Percentiles rank a stretch among this genome's conserved stretches.
phyloP scores from a whole-genome alignment of 2,113 vertebrate species.

The Sinocyclocheilus anshuiensis region DNA sequence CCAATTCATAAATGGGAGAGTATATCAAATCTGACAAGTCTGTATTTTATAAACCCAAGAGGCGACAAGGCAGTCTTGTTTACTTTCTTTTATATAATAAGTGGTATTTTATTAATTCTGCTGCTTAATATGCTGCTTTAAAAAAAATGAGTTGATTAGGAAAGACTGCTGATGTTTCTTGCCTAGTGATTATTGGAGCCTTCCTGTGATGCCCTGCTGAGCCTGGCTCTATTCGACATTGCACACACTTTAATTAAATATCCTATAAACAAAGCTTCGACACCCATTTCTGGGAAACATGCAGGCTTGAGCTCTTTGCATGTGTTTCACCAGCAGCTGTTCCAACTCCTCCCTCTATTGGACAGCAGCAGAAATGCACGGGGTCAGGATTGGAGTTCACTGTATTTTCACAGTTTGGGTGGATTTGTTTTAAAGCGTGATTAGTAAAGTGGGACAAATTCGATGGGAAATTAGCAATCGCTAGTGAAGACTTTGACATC shows the following conservation, averaged over 20 bases:
- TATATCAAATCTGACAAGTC: background rate
- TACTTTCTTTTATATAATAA: background rate
- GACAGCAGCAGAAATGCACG: slow-evolving; percentile 49
- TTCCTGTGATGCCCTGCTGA: slow-evolving; percentile 36
- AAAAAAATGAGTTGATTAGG: slow-evolving; percentile 29
- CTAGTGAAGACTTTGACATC: slow-evolving; percentile 1
- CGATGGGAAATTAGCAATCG: background rate
- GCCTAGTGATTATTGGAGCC: slow-evolving; percentile 32
- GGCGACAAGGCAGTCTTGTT: slow-evolving; percentile 17
- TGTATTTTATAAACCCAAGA: background rate
- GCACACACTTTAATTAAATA: slow-evolving; percentile 56
- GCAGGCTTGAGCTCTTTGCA: slow-evolving; percentile 23
- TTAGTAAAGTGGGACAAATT: background rate
- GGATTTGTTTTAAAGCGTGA: slow-evolving; percentile 15
- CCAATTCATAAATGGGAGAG: background rate
- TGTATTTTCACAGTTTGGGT: slow-evolving; percentile 9
- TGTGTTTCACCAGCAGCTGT: slow-evolving; percentile 39
- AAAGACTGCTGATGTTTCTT: slow-evolving; percentile 33
- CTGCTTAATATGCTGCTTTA: slow-evolving; percentile 17
- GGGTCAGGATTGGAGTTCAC: background rate
- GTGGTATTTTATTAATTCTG: background rate
- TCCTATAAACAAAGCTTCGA: slow-evolving; percentile 46
- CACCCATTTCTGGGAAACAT: slow-evolving; percentile 43
- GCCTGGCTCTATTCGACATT: slow-evolving; percentile 43
- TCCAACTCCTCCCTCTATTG: slow-evolving; percentile 57